Conservation (phyloP, 2,113 vertebrate genomes). For the Crotalus tigris region DNA sequence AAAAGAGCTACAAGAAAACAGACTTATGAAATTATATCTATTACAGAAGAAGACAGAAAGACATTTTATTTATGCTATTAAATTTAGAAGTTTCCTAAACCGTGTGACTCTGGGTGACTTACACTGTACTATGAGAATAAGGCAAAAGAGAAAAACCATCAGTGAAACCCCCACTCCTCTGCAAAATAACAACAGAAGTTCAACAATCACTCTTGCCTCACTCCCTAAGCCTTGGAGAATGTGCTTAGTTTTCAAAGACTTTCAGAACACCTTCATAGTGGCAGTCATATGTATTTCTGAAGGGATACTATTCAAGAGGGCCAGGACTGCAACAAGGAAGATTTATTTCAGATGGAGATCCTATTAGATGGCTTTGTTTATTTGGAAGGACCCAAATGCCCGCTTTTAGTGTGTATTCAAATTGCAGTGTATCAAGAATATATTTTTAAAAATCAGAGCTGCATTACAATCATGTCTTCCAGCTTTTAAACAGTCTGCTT, state of each 20-base stretch:
- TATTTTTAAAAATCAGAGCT: background rate
- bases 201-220: background rate
- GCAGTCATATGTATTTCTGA: background rate
- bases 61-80: background rate
- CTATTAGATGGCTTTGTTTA: background rate
- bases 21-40: background rate
- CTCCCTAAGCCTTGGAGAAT: background rate
- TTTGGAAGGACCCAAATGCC: background rate
- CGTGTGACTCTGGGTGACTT: background rate
- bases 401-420: background rate
- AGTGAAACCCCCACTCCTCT: background rate
- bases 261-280: background rate
- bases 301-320: background rate
- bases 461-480: background rate
- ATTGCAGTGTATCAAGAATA: background rate
- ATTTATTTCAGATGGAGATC: background rate
- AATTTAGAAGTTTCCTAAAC: background rate
- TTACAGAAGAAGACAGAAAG: background rate
- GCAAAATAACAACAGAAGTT: background rate
- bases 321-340: background rate
- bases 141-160: background rate
- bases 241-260: background rate
- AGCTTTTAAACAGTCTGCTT: background rate
- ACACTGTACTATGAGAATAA: background rate
- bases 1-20: background rate